Percentiles rank a stretch among this genome's conserved stretches.
Conservation (phyloP, 2,113 vertebrate species). For the Parotia lawesii region DNA sequence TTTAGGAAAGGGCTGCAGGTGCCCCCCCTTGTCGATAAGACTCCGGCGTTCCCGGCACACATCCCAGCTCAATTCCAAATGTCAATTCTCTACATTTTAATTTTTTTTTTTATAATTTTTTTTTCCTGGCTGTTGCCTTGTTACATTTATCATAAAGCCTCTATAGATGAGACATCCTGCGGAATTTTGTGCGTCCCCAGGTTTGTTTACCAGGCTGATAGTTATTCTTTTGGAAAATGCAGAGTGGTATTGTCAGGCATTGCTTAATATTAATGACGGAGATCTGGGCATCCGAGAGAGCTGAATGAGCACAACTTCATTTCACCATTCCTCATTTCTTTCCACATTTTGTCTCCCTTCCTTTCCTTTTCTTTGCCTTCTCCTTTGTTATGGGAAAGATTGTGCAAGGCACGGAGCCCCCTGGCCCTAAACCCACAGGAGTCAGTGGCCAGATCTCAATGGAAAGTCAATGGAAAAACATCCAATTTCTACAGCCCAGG, state of each 20-base stretch:
- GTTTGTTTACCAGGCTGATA: neutral
- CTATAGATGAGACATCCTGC: neutral
- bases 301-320: neutral
- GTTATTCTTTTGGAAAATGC: constrained; percentile 2
- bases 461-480: neutral
- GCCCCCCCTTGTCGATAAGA: neutral
- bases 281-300: neutral
- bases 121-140: neutral
- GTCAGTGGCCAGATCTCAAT: neutral
- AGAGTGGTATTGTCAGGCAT: neutral
- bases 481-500: fast-evolving
- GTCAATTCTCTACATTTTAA: constrained; percentile 42
- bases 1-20: constrained; percentile 14
- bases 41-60: neutral
- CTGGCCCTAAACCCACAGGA: neutral
- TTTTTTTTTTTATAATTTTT: neutral
- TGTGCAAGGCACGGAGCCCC: fast-evolving
- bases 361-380: neutral
- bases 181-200: neutral
- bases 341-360: neutral
- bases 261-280: neutral
- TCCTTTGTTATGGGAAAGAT: neutral
- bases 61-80: constrained; percentile 47
- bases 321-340: neutral
- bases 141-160: constrained; percentile 20